Evolutionary conservation across 23 tunicate species (phyloP).

Genomic region (Halocynthia aurantium): DNA sequence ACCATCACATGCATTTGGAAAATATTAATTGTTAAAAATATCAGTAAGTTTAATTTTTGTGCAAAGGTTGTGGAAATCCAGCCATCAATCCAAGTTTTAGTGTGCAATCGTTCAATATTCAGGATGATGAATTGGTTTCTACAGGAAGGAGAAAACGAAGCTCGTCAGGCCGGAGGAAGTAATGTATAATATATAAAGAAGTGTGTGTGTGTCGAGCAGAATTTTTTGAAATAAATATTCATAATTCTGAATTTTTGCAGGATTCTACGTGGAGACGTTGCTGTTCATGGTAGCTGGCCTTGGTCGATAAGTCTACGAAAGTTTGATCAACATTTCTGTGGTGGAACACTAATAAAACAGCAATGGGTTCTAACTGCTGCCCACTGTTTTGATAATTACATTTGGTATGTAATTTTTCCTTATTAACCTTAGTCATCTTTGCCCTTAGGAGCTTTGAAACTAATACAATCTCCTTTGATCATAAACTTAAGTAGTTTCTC

Average conservation of each 20-base stretch:
- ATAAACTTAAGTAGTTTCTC: no score
- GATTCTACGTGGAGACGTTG: slow-evolving; percentile 15
- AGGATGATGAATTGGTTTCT: not conserved
- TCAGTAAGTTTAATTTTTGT: not conserved
- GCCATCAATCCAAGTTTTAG: not conserved
- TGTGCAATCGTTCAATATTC: not conserved
- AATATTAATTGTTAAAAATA: not conserved
- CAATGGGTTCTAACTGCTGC: slow-evolving; percentile 19
- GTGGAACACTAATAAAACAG: slow-evolving; percentile 11
- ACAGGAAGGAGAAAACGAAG: not conserved
- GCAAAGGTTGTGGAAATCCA: slow-evolving; percentile 5
- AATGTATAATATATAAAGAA: not conserved
- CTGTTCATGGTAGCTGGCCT: slow-evolving; percentile 28
- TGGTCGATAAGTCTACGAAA: slow-evolving; percentile 15
- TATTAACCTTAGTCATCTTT: not conserved
- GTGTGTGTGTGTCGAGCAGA: not conserved
- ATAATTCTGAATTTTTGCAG: not conserved
- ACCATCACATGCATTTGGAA: not conserved
- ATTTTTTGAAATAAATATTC: not conserved
- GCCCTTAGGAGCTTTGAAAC: no score
- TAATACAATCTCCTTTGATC: no score
- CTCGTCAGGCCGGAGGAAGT: not conserved
- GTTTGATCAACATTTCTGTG: slow-evolving; percentile 23
- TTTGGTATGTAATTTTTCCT: not conserved
- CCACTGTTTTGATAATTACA: not conserved